phyloP scores from a whole-genome alignment of 2,888 invertebrate species.

The Steinernema carpocapsae region DNA sequence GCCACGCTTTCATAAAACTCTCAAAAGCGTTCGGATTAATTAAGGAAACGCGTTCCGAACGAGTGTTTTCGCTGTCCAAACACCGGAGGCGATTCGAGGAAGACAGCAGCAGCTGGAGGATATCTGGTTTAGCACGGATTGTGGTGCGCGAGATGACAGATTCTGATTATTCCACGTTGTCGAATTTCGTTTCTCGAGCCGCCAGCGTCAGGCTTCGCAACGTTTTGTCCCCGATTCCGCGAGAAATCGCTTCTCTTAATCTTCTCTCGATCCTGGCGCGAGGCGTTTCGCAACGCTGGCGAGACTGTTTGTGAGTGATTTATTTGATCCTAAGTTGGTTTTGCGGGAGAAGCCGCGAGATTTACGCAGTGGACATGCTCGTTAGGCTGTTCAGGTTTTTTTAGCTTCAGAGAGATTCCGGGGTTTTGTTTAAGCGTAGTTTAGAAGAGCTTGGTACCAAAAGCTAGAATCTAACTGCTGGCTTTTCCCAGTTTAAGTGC shows the following conservation, averaged over 20 bases:
- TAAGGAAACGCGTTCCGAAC: background rate
- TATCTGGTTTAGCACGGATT: slow-evolving; percentile 26
- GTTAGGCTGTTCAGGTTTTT: too few species aligned
- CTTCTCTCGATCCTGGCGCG: background rate
- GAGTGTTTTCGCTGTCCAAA: background rate
- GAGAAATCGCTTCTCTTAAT: background rate
- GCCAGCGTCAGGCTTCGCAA: background rate
- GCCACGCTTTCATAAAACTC: background rate
- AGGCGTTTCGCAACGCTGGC: background rate
- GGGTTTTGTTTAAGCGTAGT: too few species aligned
- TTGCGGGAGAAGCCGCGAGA: too few species aligned
- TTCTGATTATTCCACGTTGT: slow-evolving; percentile 26
- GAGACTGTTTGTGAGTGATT: too few species aligned
- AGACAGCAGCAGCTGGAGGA: too few species aligned
- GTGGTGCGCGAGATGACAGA: slow-evolving; percentile 33
- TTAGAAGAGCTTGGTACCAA: too few species aligned
- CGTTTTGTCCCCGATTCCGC: slow-evolving; percentile 3
- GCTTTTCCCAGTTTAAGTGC: too few species aligned
- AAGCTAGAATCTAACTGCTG: too few species aligned
- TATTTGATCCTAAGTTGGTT: too few species aligned
- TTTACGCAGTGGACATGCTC: too few species aligned
- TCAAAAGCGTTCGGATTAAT: background rate
- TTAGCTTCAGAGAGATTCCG: too few species aligned
- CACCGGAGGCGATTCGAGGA: background rate
- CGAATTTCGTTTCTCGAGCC: slow-evolving; percentile 5